Conservation (phyloP, 2,797 vertebrate genomes). For the Ctenopoma kingsleyae region DNA sequence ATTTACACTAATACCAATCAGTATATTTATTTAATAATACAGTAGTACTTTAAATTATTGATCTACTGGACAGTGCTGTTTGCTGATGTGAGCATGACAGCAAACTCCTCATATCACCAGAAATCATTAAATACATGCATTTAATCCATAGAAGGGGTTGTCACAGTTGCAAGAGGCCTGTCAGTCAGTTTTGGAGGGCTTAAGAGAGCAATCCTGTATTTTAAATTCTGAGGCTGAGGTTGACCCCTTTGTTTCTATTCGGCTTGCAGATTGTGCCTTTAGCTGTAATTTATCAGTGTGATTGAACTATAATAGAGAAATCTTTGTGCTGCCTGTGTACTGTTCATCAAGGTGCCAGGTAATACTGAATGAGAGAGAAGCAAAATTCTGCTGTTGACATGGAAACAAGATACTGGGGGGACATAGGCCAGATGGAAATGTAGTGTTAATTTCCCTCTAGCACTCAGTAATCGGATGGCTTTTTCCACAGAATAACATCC, state of each 20-base stretch:
- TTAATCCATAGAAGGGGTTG: conserved; percentile 18
- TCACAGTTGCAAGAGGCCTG: conserved; percentile 10
- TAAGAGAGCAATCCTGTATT: conserved; percentile 9
- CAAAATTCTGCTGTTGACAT: conserved; percentile 76
- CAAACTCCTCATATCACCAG: conserved; percentile 16
- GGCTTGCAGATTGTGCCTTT: conserved; percentile 41
- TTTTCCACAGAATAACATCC: conserved; percentile 91
- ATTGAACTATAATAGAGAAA: conserved; percentile 70
- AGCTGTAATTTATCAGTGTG: conserved; percentile 41
- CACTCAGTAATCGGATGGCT: conserved; percentile 66
- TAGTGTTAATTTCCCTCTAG: conserved; percentile 71
- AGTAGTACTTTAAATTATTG: not conserved
- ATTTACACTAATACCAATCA: conserved; percentile 12
- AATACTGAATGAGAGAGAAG: conserved; percentile 64
- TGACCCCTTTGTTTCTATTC: conserved; percentile 32
- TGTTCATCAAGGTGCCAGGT: conserved; percentile 71
- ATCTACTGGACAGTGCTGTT: conserved; percentile 1
- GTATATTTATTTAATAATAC: not conserved
- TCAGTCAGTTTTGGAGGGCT: conserved; percentile 16
- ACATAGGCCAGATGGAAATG: conserved; percentile 73
- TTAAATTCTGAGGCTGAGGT: conserved; percentile 3
- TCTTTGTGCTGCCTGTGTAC: conserved; percentile 62
- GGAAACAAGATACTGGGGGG: conserved; percentile 76
- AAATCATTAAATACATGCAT: conserved; percentile 16
- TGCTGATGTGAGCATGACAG: conserved; percentile 10